Evolutionary conservation across 2,113 vertebrate genomes (phyloP), one percentile per base, ranked within the genome.

Genomic region (Oncorhynchus keta): DNA sequence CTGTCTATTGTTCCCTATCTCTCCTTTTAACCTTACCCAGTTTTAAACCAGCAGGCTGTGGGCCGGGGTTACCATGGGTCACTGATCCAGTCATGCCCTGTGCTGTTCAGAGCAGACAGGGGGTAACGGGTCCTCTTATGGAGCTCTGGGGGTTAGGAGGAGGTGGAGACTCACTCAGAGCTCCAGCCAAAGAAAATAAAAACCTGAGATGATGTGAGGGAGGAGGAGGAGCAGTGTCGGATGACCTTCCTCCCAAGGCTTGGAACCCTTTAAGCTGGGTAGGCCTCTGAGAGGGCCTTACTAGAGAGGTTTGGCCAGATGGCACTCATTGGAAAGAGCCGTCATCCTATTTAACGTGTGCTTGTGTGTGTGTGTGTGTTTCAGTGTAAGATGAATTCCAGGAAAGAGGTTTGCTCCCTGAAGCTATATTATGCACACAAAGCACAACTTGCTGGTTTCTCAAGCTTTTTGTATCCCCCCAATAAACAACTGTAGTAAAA

Each of bases 131-230:
- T 49, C 28, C 75, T 75, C 79, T 69, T 68, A 65, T 62, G 70
- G 39, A 51, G 39, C 11, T 3, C 16, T 14, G n/a, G 73, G 65
- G 59, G n/a, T 45, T 20, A 57, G 68, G 68, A 68, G 28, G 26
- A 22, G 72, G 57, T 35, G 55, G 32, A 39, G n/a, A 67, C 28
- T 26, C 24, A 14, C 61, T 5, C 62, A 72, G 57, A 18, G 0
- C 45, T 39, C 18, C 14, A 55, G 80, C 86, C 83, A 88, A 89
- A 87, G 78, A 67, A 85, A 87, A 90, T 74, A 74, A 45, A 26
- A 80, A 76, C 57, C 2, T 5, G 70, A 70, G 28, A 73, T 83
- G 80, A 81, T 66, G 70, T 85, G 68, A 48, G 73, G n/a, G 64
- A 75, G 80, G 76, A 57, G 62, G 0, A 3, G 26, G 73, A 67